These are phyloP conservation scores for Protobothrops mucrosquamatus DNA, from an alignment of 2,113 vertebrate genomes.

Conservation along the genomic window DNA sequence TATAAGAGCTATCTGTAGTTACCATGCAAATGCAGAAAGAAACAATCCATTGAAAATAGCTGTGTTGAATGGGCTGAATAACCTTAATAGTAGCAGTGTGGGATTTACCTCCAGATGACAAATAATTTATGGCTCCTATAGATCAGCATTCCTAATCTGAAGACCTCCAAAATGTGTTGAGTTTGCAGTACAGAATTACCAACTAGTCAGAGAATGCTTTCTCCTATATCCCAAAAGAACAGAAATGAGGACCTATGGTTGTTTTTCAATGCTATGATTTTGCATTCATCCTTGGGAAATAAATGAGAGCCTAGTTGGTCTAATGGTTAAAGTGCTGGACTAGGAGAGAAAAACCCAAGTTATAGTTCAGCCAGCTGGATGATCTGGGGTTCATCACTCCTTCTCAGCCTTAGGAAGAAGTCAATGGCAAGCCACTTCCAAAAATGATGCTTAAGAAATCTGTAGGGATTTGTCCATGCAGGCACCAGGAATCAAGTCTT, in stretches of 20 bases:
- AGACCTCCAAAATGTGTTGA: background rate
- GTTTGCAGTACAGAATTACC: background rate
- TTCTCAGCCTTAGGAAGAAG: background rate
- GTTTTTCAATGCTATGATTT: background rate
- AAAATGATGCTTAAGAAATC: background rate
- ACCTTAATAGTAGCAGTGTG: background rate
- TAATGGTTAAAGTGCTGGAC: background rate
- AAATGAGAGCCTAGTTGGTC: background rate
- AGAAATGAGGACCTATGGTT: background rate
- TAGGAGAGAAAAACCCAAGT: background rate
- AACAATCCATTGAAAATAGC: background rate
- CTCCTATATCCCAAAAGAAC: background rate
- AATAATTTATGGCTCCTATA: background rate
- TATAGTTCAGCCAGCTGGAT: background rate
- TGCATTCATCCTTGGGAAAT: background rate
- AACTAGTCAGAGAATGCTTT: background rate
- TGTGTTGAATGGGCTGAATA: background rate
- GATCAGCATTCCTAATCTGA: background rate
- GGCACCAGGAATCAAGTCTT: background rate
- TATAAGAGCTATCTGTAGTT: background rate
- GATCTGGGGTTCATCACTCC: background rate
- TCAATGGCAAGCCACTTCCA: background rate
- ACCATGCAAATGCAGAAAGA: background rate
- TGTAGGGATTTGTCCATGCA: background rate
- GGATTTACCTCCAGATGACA: background rate